Conservation (phyloP, 64 coral and sea anemone species). For the Platygyra sinensis region DNA sequence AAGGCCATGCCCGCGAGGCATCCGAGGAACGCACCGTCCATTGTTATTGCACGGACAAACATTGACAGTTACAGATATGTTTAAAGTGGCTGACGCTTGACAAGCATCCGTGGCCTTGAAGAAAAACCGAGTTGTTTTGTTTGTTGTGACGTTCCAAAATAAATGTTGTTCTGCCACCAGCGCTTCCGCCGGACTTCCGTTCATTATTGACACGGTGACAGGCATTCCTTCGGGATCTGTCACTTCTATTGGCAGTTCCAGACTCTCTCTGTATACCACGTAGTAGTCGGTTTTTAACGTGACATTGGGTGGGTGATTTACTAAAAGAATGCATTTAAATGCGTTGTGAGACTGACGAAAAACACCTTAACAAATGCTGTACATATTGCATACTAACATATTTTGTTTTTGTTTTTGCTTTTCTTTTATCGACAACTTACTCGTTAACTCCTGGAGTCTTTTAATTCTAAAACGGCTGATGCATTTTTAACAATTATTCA, state of each 20-base stretch:
- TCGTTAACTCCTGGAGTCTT: too few species aligned
- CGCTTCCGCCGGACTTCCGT: conserved; percentile 11
- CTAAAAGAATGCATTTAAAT: neutral
- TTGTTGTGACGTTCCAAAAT: conserved; percentile 36
- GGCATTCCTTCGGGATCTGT: conserved; percentile 58
- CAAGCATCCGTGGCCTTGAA: conserved; percentile 59
- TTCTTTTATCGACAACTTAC: too few species aligned
- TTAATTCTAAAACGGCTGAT: too few species aligned
- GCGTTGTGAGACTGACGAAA: too few species aligned
- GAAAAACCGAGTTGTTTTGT: conserved; percentile 38
- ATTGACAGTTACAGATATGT: neutral
- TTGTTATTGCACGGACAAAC: conserved; percentile 40
- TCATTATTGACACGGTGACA: conserved; percentile 21
- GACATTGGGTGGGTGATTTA: conserved; percentile 17
- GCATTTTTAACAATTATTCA: too few species aligned
- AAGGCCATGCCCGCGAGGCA: neutral
- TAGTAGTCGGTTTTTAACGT: conserved; percentile 15
- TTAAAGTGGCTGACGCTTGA: conserved; percentile 21
- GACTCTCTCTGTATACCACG: conserved; percentile 30
- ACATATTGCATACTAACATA: too few species aligned
- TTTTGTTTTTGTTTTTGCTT: too few species aligned
- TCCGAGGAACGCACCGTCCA: conserved; percentile 23
- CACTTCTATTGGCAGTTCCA: conserved; percentile 12
- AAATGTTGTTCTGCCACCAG: neutral
- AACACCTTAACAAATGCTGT: too few species aligned